Evolutionary conservation across 2,888 invertebrate genomes (phyloP), one percentile per base, ranked within the genome.

Genomic region (Epistrophe grossulariae): DNA sequence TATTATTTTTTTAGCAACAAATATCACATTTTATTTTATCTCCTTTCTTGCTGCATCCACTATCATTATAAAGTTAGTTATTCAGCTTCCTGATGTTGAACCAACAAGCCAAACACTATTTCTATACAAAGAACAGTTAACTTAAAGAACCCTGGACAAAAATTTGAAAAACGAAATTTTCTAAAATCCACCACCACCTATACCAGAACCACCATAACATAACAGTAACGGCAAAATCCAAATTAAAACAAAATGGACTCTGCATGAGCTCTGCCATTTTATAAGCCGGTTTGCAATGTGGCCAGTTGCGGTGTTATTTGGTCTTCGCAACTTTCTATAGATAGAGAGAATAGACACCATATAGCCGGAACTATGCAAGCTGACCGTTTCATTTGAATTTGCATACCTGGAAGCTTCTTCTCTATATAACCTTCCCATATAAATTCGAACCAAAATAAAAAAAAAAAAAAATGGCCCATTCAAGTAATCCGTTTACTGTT

Each of bases 401-500:
- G n/a, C n/a, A n/a, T 72, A 71, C 77, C 77, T 77, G 70, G 13
- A 40, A 70, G 52, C 52, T 70, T 68, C 40, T 64, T 60, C 59
- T 71, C 60, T 10, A 35, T n/a, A 59, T 3, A 59, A 7, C 13
- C 9, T 9, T 38, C 2, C 11, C 15, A 43, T n/a, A 45, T 45
- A 45, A 17, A 11, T 17, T n/a, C 38, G 6, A 52, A 4, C 9
- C 8, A n/a, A 64, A 71, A 40, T 17, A 40, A 50, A 57, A 55
- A 64, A 72, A 76, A 40, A 50, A 64, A 55, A 64, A 72, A 76
- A 13, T 64, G 38, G n/a, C 28, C 50, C 62, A 78, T 72, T 72
- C 82, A 66, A 82, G 82, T 82, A 82, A 82, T 82, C 78, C 78
- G 71, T 70, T 82, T 78, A 72, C 71, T 78, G 78, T 71, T 64